Conservation (phyloP, 2,113 vertebrate genomes). For the Uropsilus gracilis region DNA sequence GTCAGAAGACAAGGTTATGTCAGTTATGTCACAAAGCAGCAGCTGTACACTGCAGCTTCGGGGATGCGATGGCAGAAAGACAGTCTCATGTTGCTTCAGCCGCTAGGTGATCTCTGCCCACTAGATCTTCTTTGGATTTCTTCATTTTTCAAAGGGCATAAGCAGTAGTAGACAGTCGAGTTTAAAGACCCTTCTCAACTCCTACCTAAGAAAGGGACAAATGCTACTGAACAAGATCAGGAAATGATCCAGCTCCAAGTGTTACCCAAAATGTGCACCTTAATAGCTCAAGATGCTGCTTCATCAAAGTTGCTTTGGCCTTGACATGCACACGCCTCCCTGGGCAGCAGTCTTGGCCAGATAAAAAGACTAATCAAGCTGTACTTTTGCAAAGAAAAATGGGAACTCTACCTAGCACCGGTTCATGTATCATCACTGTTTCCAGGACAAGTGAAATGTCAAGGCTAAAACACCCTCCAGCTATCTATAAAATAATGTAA, state of each 20-base stretch:
- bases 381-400: constrained; percentile 67
- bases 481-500: constrained; percentile 70
- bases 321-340: constrained; percentile 18
- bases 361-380: constrained; percentile 65
- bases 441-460: constrained; percentile 73
- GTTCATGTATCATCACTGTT: constrained; percentile 64
- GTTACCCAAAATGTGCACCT: constrained; percentile 27
- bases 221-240: not conserved
- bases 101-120: not conserved
- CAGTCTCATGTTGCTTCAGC: not conserved
- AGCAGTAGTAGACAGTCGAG: not conserved
- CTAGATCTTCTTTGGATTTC: not conserved
- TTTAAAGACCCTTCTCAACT: not conserved
- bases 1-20: not conserved
- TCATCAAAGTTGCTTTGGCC: constrained; percentile 31
- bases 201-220: not conserved
- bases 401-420: not conserved
- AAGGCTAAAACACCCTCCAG: constrained; percentile 65
- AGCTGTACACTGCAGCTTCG: not conserved
- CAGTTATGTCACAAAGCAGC: not conserved
- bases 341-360: not conserved
- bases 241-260: not conserved
- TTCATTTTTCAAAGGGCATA: not conserved
- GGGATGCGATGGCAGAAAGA: not conserved
- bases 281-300: constrained; percentile 13